Base-by-base conservation (phyloP, 1,140 invertebrate genomes). In the Charaxes varanes region DNA sequence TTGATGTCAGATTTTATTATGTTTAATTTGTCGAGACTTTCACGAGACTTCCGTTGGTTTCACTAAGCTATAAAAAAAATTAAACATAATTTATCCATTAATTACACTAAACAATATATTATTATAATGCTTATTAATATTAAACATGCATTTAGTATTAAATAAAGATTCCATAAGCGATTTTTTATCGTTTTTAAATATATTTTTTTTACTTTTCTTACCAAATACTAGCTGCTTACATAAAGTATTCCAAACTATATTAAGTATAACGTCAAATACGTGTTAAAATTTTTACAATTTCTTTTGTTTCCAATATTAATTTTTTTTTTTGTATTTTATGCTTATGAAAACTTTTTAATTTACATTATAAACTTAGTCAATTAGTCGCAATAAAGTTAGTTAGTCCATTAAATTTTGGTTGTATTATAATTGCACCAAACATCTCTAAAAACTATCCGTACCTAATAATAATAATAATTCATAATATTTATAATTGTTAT, bases 371-470 rank as follows among this genome's bases (percentile, higher is more conserved):
- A 31, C 12, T 40, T 31, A 31, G 11, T 40, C 27, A 18, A 30
- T 40, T 40, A 40, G 37, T 40, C 8, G 7, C 8, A 30, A 34
- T 14, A 30, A 35, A 21, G 21, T 21, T 17, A 36, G 26, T 48
- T 41, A 47, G 37, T 47, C 33, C 10, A 40, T 46, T 38, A 40
- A 19, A 43, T 16, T 35, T 28, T 35, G 16, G n/a, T 35, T 21
- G 35, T 11, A 22, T 34, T 5, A 23, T 6, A 19, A 43, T 43
- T 43, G 41, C 44, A 30, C 41, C 41, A 31, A 43, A 43, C 31
- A 35, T 35, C 32, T 30, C 37, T 48, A 41, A 13, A 12, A 30
- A 37, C 36, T 44, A 44, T 28, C 12, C 17, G 15, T 24, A 18
- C 16, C 34, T 15, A 23, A 38, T 24, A 22, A 12, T 45, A 46